Evolutionary conservation across 2,888 invertebrate genomes (phyloP), one percentile per base, ranked within the genome.

Genomic region (Drosophila neotestacea): DNA sequence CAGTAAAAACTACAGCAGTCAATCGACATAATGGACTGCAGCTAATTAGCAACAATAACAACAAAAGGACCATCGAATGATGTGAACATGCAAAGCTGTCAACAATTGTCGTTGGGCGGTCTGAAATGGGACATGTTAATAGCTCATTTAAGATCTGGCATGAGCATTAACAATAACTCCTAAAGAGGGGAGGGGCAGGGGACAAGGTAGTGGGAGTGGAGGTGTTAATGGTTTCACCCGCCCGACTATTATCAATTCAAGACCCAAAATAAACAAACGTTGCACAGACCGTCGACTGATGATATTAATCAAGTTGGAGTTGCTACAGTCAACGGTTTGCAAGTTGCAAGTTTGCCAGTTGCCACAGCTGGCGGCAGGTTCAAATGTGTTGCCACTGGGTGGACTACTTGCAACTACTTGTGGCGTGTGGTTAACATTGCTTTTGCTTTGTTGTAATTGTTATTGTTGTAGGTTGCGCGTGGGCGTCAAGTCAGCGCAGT

Each of bases 291-390:
- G 48, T 41, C 59, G 68, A 5, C 56, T 71, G 77, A 71, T 85
- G 84, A 85, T 85, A 84, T 84, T 82, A 75, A 85, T 85, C 85
- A 86, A 84, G 32, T 60, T 56, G 48, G 32, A 67, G 75, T 77
- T 46, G 54, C 46, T 69, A 50, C 79, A 56, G 46, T 47, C 60
- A 50, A 55, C 61, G 39, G 60, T 51, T 51, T 60, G 50, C 36
- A 27, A 32, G 62, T 63, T 66, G 52, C 52, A 41, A 47, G 48
- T 67, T 16, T 42, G 75, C 64, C 13, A 28, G 55, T 55, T 55
- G 34, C 13, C 36, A 30, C 32, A 32, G 32, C 34, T 55, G 54
- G 67, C 75, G 67, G 79, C 73, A 72, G 79, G 80, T 83, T 83
- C 77, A 76, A 82, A 76, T 71, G 56, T 67, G 77, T 54, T 65